Base-by-base conservation (phyloP, 2,888 invertebrate species). In the Spodoptera picta region DNA sequence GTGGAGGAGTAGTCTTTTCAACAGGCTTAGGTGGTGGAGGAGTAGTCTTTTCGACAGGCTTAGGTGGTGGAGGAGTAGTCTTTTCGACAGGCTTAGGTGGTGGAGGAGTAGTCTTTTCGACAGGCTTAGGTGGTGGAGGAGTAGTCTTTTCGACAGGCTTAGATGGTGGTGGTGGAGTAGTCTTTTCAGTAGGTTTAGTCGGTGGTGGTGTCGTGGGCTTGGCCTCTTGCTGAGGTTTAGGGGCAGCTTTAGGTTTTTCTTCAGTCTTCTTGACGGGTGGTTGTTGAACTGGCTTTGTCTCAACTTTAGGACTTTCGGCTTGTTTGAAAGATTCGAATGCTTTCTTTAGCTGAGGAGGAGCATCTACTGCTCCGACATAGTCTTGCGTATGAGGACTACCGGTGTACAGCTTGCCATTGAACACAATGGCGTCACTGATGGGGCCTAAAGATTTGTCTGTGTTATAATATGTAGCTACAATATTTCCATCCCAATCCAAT, bases 401-500 rank as follows among this genome's bases (percentile, higher is more conserved):
- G 42, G 97, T 87, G 82, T 96, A 96, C 12, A 97, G 87, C 76
- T 95, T 95, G 74, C 96, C 95, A 55, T 96, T 95, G 81, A 95
- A 95, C 51, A 97, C 95, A 67, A 96, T 93, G 3, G 96, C 96
- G 80, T 97, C 97, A 76, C 96, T 96, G 23, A 97, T 92, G 10
- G 86, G 84, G 0, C 72, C 59, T 1, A 96, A 80, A 24, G 95
- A 93, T 44, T 91, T 92, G 81, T 97, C 96, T 0, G 94, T 95
- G 48, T 96, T 95, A 81, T 96, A 96, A 69, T 97, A 95, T 5
- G 96, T 95, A 31, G 97, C 96, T 5, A 97, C 84, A 69, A 98
- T 95, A 65, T 97, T 96, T 23, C 98, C 98, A 77, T 95, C 95
- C 94, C 96, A 96, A 82, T 97, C 96, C 0, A 97, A 79, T 82